Base-by-base conservation (phyloP, 2,797 vertebrate species). In the Ibycter americanus region DNA sequence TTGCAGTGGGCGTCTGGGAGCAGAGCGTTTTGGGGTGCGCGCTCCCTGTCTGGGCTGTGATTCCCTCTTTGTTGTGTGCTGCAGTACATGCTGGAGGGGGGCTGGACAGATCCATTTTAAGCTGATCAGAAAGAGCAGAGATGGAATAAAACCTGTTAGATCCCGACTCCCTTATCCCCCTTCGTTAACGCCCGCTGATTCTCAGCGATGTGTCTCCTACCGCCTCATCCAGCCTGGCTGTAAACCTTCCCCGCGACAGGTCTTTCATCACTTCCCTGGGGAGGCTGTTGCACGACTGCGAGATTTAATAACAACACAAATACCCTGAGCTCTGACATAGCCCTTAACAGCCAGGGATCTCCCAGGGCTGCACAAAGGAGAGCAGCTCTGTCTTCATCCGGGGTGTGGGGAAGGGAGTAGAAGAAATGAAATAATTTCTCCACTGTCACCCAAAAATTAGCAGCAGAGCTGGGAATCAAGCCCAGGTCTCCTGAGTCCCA, bases 131-230 rank as follows among this genome's bases (percentile, higher is more conserved):
- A 73, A 56, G 76, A 92, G 76, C 68, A 26, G 90, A 93, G 86
- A 83, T 59, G 80, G 85, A 80, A 77, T 86, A 31, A 92, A 93
- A 97, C 93, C 95, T 96, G 94, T 96, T 96, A 95, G 94, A 89
- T 83, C 73, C 47, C 5, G 4, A 20, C 12, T 79, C 18, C 63
- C 61, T 93, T 20, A 8, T n/a, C 40, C 84, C 72, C 22, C 25
- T 13, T 11, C 1, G 5, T 56, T 34, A 56, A 68, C 4, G 49
- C 77, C 62, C 27, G 84, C 46, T 82, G 12, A 4, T 84, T 86
- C 87, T 38, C 55, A 0, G 0, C 4, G 46, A 8, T 27, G 83
- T 67, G 67, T 42, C 82, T 92, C 88, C 93, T 11, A 0, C 40
- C 1, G 11, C 89, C 92, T 58, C 92, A 17, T 21, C 83, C 93